A percentile compares a stretch with the other conserved stretches of the same genome.
These are phyloP conservation scores for Dromaius novaehollandiae DNA, from an alignment of 2,113 vertebrate species.

Conservation along the genomic window DNA sequence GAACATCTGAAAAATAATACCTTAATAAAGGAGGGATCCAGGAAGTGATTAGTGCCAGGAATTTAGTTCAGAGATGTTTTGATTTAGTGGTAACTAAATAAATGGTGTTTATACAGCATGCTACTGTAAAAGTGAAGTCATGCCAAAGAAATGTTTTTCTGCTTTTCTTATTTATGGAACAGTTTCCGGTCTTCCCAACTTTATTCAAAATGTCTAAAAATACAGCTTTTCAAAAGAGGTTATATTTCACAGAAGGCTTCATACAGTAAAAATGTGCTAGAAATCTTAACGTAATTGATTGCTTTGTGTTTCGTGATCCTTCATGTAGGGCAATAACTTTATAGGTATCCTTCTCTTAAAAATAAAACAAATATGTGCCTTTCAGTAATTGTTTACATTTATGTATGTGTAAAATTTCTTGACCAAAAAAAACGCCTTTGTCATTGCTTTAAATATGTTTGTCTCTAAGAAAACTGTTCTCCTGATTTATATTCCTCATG, in stretches of 20 bases:
- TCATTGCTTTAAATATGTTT: neutral
- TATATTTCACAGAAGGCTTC: neutral
- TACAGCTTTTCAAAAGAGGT: neutral
- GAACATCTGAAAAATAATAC: neutral
- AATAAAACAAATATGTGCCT: neutral
- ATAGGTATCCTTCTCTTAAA: neutral
- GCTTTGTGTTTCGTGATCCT: neutral
- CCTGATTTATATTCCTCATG: neutral
- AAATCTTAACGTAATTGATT: neutral
- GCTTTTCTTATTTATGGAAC: neutral
- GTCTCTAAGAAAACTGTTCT: neutral
- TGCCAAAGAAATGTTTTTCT: neutral
- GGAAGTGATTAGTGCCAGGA: neutral
- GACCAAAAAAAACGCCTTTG: rapidly evolving
- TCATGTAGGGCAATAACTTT: neutral
- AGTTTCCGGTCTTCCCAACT: neutral
- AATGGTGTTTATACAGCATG: neutral
- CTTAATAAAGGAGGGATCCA: neutral
- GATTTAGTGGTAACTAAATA: neutral
- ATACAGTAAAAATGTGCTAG: neutral
- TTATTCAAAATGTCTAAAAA: neutral
- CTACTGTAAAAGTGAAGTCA: neutral
- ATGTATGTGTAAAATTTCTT: neutral
- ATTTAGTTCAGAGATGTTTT: neutral
- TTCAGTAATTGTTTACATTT: neutral